Evolutionary conservation across 2,113 vertebrate genomes (phyloP).

Genomic region (Taurulus bubalis): DNA sequence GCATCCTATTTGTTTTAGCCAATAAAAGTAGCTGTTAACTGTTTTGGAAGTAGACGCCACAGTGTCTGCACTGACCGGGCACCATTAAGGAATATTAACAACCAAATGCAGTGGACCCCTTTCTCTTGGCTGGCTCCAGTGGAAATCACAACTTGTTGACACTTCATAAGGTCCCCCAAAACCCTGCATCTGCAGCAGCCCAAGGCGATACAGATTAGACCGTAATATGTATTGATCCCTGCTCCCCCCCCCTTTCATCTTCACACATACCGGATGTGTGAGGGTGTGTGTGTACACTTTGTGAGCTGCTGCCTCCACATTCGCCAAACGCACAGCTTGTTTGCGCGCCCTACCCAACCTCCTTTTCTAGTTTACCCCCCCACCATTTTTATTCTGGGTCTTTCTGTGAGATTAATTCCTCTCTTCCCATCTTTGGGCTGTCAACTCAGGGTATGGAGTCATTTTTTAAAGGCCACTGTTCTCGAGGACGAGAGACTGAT

Average conservation of each 20-base stretch:
- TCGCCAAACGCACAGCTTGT: slow-evolving; percentile 42
- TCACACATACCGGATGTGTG: slow-evolving; percentile 32
- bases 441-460: slow-evolving; percentile 71
- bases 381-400: slow-evolving; percentile 61
- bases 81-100: slow-evolving; percentile 65
- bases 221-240: slow-evolving; percentile 68
- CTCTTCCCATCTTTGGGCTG: slow-evolving; percentile 70
- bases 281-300: slow-evolving; percentile 64
- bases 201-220: slow-evolving; percentile 55
- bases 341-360: slow-evolving; percentile 32
- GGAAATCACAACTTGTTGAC: slow-evolving; percentile 74
- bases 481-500: slow-evolving; percentile 79
- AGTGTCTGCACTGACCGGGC: slow-evolving; percentile 23
- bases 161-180: slow-evolving; percentile 75
- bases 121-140: slow-evolving; percentile 47
- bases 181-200: slow-evolving; percentile 49
- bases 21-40: slow-evolving; percentile 14
- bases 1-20: slow-evolving; percentile 9
- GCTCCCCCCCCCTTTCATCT: slow-evolving; percentile 23
- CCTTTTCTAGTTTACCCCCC: slow-evolving; percentile 23
- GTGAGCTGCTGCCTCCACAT: slow-evolving; percentile 40
- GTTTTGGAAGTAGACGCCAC: background rate
- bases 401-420: slow-evolving; percentile 81
- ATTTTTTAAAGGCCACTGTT: slow-evolving; percentile 78
- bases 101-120: slow-evolving; percentile 37